Base-by-base conservation (phyloP, 2,797 vertebrate genomes). In the Pachyuromys duprasi region DNA sequence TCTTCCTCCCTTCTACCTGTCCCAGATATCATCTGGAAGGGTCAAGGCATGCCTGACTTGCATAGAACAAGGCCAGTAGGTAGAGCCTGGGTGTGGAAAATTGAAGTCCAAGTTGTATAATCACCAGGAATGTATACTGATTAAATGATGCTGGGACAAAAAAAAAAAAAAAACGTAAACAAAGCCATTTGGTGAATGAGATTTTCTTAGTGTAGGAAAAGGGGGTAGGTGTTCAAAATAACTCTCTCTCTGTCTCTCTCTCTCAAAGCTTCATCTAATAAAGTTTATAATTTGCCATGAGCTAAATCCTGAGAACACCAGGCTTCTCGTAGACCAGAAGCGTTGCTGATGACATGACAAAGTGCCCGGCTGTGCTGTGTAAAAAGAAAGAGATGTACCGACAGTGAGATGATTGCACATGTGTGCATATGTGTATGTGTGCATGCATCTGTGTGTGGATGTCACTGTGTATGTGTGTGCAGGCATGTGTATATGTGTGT, bases 151-250 rank as follows among this genome's bases (percentile, higher is more conserved):
- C 80, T 55, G 53, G 53, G 92, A 26, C 75, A 45, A 0, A 0
- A 57, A 57, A 55, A 55, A 55, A 55, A 55, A 55, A 57, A 15
- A 57, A 75, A 31, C 4, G 17, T 62, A 95, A 95, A 84, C 84
- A 84, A 60, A 82, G 17, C 45, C 0, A 1, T 74, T 79, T 78
- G 72, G 31, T 22, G 45, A 80, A 0, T 0, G 45, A 26, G 0
- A 0, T 79, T n/a, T 57, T 67, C 80, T 95, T 55, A 0, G 0
- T 2, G 89, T 80, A 65, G 83, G 57, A 60, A 36, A 65, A 83
- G 36, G 79, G 93, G 83, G 42, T 39, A 15, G 65, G 53, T 26
- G 55, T 79, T 74, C 81, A 42, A 96, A 91, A 95, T n/a, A 89
- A 57, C 45, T 28, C 65, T 8, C 28, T 74, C 22, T 11, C 28